Evolutionary conservation across 2,797 vertebrate species (phyloP), one percentile per base, ranked within the genome.

Genomic region (Hoplostethus atlanticus): DNA sequence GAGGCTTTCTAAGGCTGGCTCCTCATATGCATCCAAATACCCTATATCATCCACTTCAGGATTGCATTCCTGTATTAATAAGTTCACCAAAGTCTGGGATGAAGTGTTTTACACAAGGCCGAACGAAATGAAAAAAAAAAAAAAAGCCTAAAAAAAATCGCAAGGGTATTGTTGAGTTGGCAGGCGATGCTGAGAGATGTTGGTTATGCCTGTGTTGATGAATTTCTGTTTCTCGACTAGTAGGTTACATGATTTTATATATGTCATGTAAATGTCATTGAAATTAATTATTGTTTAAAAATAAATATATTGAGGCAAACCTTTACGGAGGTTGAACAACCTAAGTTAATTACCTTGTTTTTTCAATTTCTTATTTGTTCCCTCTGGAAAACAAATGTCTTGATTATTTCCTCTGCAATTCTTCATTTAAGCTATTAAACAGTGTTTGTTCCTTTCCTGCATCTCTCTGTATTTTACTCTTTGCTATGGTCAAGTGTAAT

Each of bases 1-100:
- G 53, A 70, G 68, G 61, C 74, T 80, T 77, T 81, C 50, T 16
- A 46, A 67, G 46, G 17, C 36, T 31, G 21, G 6, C 44, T 50
- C 50, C 47, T 73, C 69, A 80, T 80, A 80, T 84, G 31, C 56
- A 73, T 80, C 54, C 60, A 71, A 68, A 81, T 79, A 54, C 34
- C 42, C 65, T 59, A 59, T 82, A 68, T 68, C 21, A 60, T 67
- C 12, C 60, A 71, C 78, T 63, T 61, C 25, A 75, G 65, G 30
- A 76, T 73, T 51, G 55, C 5, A 30, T 52, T 69, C 63, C 48
- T 0, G 0, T 38, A 47, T 25, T 25, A 73, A 66, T 54, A 36
- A 52, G n/a, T 52, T 34, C 0, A 58, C n/a, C 57, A 44, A 3
- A 6, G 38, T 40, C 10, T 40, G 42, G 42, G 42, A 9, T 44